These are phyloP conservation scores for Ormyrus thymus DNA, from an alignment of 2,888 invertebrate species.

Conservation along the genomic window DNA sequence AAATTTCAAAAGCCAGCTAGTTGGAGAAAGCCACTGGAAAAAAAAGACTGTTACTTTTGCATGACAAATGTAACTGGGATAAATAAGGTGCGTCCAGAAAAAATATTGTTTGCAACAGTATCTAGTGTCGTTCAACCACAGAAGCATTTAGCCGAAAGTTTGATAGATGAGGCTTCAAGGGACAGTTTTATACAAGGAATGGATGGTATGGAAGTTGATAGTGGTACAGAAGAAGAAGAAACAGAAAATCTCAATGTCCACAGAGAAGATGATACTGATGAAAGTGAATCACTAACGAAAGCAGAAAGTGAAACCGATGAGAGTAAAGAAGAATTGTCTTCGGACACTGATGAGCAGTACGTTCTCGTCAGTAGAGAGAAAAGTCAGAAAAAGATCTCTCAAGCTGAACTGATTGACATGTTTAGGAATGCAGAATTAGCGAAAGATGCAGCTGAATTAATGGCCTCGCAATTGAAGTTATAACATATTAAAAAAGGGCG, in stretches of 20 bases:
- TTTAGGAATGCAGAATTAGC: constrained; percentile 16
- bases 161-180: too few species aligned
- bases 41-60: constrained; percentile 17
- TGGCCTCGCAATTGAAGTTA: constrained; percentile 1
- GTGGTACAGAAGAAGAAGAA: not conserved
- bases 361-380: constrained; percentile 3
- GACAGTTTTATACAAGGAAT: too few species aligned
- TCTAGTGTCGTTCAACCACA: constrained; percentile 19
- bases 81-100: constrained; percentile 2
- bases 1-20: constrained; percentile 4
- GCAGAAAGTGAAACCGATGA: constrained; percentile 1
- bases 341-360: constrained; percentile 2
- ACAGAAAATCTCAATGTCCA: constrained; percentile 16
- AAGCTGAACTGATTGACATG: constrained; percentile 10
- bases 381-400: constrained; percentile 15
- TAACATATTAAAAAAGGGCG: too few species aligned
- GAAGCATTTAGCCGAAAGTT: constrained; percentile 2
- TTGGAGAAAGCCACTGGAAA: constrained; percentile 7
- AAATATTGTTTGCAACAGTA: constrained; percentile 16
- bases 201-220: constrained; percentile 16
- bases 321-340: constrained; percentile 18
- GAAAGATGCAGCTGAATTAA: constrained; percentile 19
- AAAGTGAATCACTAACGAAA: constrained; percentile 11
- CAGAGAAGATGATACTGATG: constrained; percentile 12
- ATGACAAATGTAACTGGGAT: constrained; percentile 21